These are phyloP conservation scores for Accipiter cooperii DNA, from an alignment of 2,113 vertebrate species.

Conservation along the genomic window DNA sequence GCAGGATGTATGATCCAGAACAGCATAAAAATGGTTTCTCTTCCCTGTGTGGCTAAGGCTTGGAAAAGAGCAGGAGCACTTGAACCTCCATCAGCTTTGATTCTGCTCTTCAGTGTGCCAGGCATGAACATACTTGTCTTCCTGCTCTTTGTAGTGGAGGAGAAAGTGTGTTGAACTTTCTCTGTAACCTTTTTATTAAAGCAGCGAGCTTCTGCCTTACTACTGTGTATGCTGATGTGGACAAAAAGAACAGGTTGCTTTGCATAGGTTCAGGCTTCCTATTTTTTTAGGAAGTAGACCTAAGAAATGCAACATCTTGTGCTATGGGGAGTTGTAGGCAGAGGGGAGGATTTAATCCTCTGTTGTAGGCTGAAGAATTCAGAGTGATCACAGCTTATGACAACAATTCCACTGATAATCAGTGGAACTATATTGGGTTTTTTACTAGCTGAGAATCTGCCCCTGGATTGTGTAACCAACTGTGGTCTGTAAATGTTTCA, in stretches of 20 bases:
- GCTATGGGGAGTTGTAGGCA: background rate
- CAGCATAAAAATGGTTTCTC: background rate
- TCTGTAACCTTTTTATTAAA: background rate
- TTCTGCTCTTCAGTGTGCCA: background rate
- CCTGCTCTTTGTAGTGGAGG: background rate
- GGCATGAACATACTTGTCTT: background rate
- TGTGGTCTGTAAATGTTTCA: fast-evolving
- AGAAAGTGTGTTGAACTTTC: background rate
- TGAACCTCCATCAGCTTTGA: background rate
- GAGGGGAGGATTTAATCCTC: background rate
- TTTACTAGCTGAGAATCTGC: background rate
- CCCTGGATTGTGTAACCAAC: background rate
- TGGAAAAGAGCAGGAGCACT: background rate
- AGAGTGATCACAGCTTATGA: fast-evolving
- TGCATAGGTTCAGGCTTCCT: background rate
- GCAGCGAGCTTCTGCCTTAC: background rate
- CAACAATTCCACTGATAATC: no score
- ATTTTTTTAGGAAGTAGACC: background rate
- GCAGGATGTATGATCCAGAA: background rate
- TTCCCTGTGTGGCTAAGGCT: background rate
- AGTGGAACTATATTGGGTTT: background rate
- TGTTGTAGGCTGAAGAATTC: background rate
- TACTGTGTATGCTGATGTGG: background rate
- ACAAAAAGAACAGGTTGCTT: background rate
- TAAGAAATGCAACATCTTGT: background rate